Percentiles rank a stretch among this genome's conserved stretches.
phyloP scores from a whole-genome alignment of 2,888 invertebrate genomes.

The Tenthredo notha region DNA sequence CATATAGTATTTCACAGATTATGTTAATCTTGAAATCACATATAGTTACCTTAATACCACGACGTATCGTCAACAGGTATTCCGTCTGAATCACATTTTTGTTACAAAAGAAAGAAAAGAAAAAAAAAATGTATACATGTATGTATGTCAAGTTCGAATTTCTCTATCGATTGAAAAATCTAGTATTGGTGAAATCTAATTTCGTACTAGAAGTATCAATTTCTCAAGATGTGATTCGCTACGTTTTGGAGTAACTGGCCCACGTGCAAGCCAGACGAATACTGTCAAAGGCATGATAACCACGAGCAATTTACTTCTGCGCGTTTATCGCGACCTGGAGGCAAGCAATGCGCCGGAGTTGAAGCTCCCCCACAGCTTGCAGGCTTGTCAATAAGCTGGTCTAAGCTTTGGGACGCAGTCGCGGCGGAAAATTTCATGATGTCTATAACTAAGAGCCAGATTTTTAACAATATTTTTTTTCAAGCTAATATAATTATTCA shows the following conservation, averaged over 20 bases:
- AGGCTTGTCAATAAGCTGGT: slow-evolving; percentile 17
- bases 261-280: slow-evolving; percentile 14
- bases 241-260: not conserved
- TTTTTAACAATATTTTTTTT: not conserved
- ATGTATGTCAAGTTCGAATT: not conserved
- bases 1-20: not conserved
- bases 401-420: slow-evolving; percentile 38
- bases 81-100: not conserved
- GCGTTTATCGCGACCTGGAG: not conserved
- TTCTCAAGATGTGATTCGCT: not conserved
- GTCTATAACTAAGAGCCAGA: not conserved
- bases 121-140: not conserved
- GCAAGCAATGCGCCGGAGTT: not conserved
- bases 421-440: not conserved
- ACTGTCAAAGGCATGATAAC: slow-evolving; percentile 20
- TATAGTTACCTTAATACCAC: not conserved
- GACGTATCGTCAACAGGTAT: slow-evolving; percentile 13
- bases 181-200: not conserved
- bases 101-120: not conserved
- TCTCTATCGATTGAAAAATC: not conserved
- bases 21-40: not conserved
- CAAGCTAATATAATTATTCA: not conserved
- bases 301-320: not conserved
- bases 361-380: not conserved
- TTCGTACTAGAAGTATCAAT: not conserved